Conservation (phyloP, 2,888 invertebrate species). For the Pammene fasciana region DNA sequence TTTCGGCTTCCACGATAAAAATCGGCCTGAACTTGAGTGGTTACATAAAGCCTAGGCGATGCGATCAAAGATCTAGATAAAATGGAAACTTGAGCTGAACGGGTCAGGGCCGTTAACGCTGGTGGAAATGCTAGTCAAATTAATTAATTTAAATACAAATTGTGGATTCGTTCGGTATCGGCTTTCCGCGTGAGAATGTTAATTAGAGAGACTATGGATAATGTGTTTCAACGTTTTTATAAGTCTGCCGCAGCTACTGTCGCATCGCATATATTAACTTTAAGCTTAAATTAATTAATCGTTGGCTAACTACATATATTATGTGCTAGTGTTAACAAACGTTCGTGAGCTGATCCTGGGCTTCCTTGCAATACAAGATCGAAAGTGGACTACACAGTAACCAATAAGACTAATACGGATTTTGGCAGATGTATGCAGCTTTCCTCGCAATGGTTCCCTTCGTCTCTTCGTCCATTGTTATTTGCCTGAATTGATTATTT, state of each 20-base stretch:
- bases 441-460: no score
- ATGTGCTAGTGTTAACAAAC: no score
- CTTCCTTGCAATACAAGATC: no score
- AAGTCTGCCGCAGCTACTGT: conserved; percentile 8
- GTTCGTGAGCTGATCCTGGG: no score
- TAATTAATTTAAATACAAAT: conserved; percentile 50
- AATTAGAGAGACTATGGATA: conserved; percentile 41
- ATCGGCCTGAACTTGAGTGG: conserved; percentile 64
- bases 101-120: conserved; percentile 64
- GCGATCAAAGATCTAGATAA: conserved; percentile 68
- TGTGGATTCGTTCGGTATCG: conserved; percentile 47
- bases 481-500: no score
- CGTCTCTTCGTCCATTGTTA: no score
- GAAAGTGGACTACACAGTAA: no score
- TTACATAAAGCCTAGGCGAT: conserved; percentile 63
- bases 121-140: conserved; percentile 46
- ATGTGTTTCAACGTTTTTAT: conserved; percentile 11
- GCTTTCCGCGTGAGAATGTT: conserved; percentile 45
- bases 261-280: neutral
- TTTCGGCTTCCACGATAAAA: conserved; percentile 49
- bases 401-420: no score
- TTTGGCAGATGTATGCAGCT: no score
- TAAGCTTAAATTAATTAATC: no score
- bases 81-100: conserved; percentile 64
- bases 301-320: no score